phyloP scores from a whole-genome alignment of 2,113 vertebrate genomes.

The Ochotona curzoniae region DNA sequence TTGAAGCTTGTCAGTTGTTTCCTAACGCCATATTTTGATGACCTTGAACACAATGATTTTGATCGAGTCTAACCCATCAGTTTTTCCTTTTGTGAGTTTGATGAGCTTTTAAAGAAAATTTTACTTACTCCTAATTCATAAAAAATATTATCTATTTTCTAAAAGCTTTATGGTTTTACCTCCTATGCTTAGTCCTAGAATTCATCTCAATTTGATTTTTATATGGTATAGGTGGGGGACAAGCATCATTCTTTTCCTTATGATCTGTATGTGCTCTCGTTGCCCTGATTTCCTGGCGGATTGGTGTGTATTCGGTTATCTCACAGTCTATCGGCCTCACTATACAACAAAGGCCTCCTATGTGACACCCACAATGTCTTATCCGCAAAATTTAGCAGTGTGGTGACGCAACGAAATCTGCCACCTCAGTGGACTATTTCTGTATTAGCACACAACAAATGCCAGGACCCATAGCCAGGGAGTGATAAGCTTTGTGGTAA shows the following conservation, averaged over 20 bases:
- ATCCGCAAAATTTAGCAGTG: not conserved
- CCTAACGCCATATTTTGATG: not conserved
- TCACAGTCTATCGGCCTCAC: not conserved
- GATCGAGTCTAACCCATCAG: not conserved
- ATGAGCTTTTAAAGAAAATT: not conserved
- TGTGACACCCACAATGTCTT: not conserved
- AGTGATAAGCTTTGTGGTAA: not conserved
- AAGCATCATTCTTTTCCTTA: not conserved
- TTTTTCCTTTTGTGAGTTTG: not conserved
- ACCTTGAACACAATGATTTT: slow-evolving; percentile 21
- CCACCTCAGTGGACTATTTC: not conserved
- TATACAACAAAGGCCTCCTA: not conserved
- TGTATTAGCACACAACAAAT: not conserved
- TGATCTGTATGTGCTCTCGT: not conserved
- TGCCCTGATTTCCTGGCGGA: not conserved
- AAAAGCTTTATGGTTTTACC: not conserved
- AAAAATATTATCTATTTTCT: not conserved
- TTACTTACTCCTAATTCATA: not conserved
- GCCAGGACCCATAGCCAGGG: fast-evolving
- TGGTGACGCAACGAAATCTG: not conserved
- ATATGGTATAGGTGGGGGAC: not conserved
- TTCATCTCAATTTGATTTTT: slow-evolving; percentile 27
- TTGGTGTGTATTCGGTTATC: not conserved
- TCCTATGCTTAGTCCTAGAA: not conserved
- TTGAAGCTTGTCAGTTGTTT: not conserved